Evolutionary conservation across 2,888 invertebrate species (phyloP).

Genomic region (Callyntrura guangdongensis): DNA sequence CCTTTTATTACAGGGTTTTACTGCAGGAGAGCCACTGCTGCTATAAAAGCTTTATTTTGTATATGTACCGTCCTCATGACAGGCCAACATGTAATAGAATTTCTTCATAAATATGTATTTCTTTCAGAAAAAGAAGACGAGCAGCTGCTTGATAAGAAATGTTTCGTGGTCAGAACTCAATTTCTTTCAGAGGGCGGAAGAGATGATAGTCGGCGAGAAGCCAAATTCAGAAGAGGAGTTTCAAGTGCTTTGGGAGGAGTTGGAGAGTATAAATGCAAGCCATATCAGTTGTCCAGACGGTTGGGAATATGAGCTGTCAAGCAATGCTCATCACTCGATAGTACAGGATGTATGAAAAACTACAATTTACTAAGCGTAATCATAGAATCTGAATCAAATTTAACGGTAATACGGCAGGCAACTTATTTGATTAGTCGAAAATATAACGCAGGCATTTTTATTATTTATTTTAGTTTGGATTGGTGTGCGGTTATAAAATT

Average conservation of each 20-base stretch:
- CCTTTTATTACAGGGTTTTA: conserved; percentile 1
- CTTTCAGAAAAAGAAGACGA: conserved; percentile 75
- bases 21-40: background rate
- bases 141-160: conserved; percentile 79
- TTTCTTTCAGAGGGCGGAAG: conserved; percentile 67
- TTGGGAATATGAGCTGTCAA: conserved; percentile 91
- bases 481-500: conserved; percentile 94
- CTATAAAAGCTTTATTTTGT: conserved; percentile 17
- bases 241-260: conserved; percentile 54
- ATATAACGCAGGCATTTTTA: too few species aligned
- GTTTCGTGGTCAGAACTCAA: conserved; percentile 76
- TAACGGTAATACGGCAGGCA: too few species aligned
- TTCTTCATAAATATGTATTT: conserved; percentile 52
- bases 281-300: conserved; percentile 89
- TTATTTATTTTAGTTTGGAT: conserved; percentile 92
- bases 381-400: background rate
- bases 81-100: conserved; percentile 37
- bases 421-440: background rate
- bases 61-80: background rate
- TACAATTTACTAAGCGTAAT: background rate
- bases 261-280: conserved; percentile 40
- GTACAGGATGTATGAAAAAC: conserved; percentile 91
- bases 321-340: conserved; percentile 91
- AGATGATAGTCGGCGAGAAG: conserved; percentile 36
- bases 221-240: conserved; percentile 54